phyloP scores from a whole-genome alignment of 2,797 vertebrate species.

The Pantherophis vulpinus region DNA sequence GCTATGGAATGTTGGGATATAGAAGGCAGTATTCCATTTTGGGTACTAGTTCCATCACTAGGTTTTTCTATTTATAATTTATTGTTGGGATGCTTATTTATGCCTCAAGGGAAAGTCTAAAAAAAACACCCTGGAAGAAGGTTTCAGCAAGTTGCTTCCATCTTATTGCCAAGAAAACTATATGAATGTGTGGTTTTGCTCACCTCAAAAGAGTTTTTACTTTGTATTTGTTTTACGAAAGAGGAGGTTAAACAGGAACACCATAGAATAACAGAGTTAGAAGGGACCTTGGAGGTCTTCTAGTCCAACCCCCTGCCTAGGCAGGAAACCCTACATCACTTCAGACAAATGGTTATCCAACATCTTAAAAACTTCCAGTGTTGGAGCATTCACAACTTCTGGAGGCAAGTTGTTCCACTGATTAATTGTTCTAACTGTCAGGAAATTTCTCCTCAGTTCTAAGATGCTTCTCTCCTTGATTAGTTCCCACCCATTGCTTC shows the following conservation, averaged over 20 bases:
- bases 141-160: background rate
- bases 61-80: background rate
- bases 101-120: background rate
- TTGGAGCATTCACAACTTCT: no score
- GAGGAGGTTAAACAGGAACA: background rate
- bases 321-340: no score
- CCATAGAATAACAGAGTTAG: background rate
- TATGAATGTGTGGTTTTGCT: background rate
- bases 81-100: background rate
- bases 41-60: background rate
- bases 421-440: no score
- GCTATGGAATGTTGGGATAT: background rate
- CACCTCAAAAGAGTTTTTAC: background rate
- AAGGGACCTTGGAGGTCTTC: no score
- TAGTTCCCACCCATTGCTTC: no score
- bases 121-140: background rate
- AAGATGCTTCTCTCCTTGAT: no score
- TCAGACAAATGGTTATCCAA: no score
- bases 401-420: no score
- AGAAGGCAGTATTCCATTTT: background rate
- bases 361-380: no score
- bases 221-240: background rate
- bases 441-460: no score
- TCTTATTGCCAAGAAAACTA: background rate
- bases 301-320: no score